Percentiles rank a stretch among this genome's conserved stretches.
Conservation (phyloP, 2,888 invertebrate genomes). For the Herminia tarsipennalis region DNA sequence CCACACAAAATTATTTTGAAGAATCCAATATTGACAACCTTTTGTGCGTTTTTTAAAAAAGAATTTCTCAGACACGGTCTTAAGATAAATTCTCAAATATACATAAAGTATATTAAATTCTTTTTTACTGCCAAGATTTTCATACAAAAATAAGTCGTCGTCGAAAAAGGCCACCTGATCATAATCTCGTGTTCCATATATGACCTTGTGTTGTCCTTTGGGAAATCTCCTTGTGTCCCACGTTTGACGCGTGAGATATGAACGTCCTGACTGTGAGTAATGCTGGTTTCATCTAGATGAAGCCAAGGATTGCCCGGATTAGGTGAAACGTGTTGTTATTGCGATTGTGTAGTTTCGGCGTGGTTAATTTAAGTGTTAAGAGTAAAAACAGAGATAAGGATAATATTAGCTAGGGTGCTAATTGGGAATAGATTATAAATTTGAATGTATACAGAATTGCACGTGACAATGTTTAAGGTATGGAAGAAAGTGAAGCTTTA, state of each 20-base stretch:
- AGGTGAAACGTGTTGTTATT: conserved; percentile 24
- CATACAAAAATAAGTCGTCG: conserved; percentile 7
- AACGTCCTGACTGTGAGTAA: conserved; percentile 42
- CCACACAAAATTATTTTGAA: too few species aligned
- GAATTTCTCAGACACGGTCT: too few species aligned
- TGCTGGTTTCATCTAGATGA: conserved; percentile 38
- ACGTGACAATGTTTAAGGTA: too few species aligned
- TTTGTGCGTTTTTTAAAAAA: too few species aligned
- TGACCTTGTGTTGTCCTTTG: conserved; percentile 51
- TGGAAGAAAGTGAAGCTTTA: too few species aligned
- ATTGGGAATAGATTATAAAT: not conserved
- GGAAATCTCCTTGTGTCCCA: conserved; percentile 54
- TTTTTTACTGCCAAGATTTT: conserved; percentile 2
- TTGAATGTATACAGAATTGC: too few species aligned
- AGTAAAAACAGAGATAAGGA: not conserved
- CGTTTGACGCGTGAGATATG: conserved; percentile 48
- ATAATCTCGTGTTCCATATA: conserved; percentile 38
- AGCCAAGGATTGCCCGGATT: conserved; percentile 39
- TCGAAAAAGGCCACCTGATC: conserved; percentile 31
- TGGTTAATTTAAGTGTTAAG: conserved; percentile 3
- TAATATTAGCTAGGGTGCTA: not conserved
- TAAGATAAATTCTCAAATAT: not conserved
- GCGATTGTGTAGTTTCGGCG: conserved; percentile 4
- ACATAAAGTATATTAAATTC: conserved; percentile 1
- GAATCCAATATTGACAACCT: too few species aligned